A percentile compares a stretch with the other conserved stretches of the same genome.
Evolutionary conservation across 2,888 invertebrate genomes (phyloP).

Genomic region (Apantesis nais): DNA sequence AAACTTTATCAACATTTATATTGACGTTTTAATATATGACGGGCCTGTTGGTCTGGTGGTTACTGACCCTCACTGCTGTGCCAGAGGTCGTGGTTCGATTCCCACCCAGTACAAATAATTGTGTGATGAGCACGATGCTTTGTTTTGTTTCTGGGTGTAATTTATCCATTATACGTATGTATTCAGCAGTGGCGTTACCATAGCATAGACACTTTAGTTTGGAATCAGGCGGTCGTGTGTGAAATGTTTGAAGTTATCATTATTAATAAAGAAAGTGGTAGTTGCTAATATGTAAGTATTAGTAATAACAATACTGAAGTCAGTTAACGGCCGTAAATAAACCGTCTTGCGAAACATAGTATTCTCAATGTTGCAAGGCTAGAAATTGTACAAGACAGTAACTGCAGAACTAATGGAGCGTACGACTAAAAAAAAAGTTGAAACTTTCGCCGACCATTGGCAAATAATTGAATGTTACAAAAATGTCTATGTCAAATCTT

Average conservation of each 20-base stretch:
- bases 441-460: conserved; percentile 74
- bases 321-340: conserved; percentile 42
- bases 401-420: conserved; percentile 79
- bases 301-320: conserved; percentile 59
- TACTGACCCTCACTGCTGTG: too few relatives aligned
- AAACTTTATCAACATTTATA: conserved; percentile 2
- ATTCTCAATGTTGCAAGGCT: conserved; percentile 73
- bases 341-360: conserved; percentile 72
- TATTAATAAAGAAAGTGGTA: background rate
- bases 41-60: too few relatives aligned
- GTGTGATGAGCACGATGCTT: too few relatives aligned
- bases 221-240: too few relatives aligned
- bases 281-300: conserved; percentile 35
- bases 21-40: background rate
- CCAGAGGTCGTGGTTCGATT: too few relatives aligned
- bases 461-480: conserved; percentile 74
- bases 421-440: conserved; percentile 75
- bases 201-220: too few relatives aligned
- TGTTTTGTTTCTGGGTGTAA: too few relatives aligned
- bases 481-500: conserved; percentile 56
- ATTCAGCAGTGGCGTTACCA: too few relatives aligned
- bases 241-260: too few relatives aligned
- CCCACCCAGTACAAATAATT: too few relatives aligned
- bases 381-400: conserved; percentile 77
- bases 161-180: too few relatives aligned